phyloP scores from a whole-genome alignment of 2,888 invertebrate species.

The Himalopsyche kuldschensis region DNA sequence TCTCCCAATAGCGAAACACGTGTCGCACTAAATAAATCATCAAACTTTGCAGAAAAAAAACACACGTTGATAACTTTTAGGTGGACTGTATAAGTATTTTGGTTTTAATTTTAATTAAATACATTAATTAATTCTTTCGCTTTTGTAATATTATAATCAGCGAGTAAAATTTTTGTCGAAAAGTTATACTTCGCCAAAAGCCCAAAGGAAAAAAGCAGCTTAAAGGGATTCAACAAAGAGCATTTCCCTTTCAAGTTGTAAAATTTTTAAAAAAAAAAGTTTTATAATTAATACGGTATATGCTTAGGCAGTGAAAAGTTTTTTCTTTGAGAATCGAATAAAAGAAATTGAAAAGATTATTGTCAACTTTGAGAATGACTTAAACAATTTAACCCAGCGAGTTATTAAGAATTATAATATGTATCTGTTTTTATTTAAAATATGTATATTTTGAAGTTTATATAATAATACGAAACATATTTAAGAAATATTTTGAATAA shows the following conservation, averaged over 20 bases:
- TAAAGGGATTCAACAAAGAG: neutral
- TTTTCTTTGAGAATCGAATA: neutral
- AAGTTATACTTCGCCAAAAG: neutral
- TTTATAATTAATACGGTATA: neutral
- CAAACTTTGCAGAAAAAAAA: too few relatives aligned
- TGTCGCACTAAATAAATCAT: too few relatives aligned
- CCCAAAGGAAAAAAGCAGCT: neutral
- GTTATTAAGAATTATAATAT: neutral
- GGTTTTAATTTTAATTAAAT: neutral
- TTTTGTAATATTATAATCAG: neutral
- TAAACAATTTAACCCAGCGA: neutral
- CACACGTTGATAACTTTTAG: too few relatives aligned
- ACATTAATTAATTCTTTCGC: neutral
- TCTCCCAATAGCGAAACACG: too few relatives aligned
- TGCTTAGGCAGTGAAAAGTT: neutral
- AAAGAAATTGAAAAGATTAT: neutral
- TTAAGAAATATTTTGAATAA: too few relatives aligned
- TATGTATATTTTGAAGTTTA: too few relatives aligned
- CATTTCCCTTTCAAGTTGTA: neutral
- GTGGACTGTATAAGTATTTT: neutral
- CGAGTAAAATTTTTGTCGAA: neutral
- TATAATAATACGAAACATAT: too few relatives aligned
- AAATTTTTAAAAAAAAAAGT: neutral
- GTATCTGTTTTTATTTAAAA: too few relatives aligned
- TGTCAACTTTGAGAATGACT: neutral